Percentiles rank a stretch among this genome's conserved stretches.
phyloP scores from a whole-genome alignment of 2,113 vertebrate genomes.

The Condylura cristata region DNA sequence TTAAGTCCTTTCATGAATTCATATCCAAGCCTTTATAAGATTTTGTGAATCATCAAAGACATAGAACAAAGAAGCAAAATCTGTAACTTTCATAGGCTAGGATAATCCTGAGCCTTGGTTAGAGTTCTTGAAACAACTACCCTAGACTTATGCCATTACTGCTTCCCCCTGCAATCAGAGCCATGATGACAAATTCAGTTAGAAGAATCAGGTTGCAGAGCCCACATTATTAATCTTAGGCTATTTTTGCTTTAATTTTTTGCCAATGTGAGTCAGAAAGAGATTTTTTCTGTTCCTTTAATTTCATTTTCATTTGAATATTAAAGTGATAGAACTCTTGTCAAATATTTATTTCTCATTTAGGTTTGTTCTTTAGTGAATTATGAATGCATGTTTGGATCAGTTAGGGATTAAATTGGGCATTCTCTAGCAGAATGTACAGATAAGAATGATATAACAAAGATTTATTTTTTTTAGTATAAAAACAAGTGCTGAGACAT shows the following conservation, averaged over 20 bases:
- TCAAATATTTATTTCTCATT: constrained; percentile 17
- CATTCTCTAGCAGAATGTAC: neutral
- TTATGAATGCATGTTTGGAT: neutral
- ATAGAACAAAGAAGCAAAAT: neutral
- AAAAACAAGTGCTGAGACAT: neutral
- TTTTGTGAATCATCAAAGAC: neutral
- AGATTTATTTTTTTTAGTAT: neutral
- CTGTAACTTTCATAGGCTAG: neutral
- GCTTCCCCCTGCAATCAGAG: neutral
- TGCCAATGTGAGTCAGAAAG: neutral
- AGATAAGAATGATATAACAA: neutral
- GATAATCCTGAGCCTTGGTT: neutral
- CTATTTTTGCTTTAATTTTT: neutral
- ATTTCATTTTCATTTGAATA: neutral
- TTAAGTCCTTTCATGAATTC: neutral
- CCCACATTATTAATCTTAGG: neutral
- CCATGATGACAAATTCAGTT: neutral
- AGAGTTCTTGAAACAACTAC: neutral
- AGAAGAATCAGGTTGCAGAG: neutral
- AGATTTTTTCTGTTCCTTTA: neutral
- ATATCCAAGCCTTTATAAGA: neutral
- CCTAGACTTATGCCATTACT: neutral
- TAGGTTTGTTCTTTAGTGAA: neutral
- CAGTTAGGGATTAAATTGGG: neutral
- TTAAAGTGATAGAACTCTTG: neutral